These are phyloP conservation scores for Artibeus jamaicensis DNA, from an alignment of 2,797 vertebrate species.

Conservation along the genomic window DNA sequence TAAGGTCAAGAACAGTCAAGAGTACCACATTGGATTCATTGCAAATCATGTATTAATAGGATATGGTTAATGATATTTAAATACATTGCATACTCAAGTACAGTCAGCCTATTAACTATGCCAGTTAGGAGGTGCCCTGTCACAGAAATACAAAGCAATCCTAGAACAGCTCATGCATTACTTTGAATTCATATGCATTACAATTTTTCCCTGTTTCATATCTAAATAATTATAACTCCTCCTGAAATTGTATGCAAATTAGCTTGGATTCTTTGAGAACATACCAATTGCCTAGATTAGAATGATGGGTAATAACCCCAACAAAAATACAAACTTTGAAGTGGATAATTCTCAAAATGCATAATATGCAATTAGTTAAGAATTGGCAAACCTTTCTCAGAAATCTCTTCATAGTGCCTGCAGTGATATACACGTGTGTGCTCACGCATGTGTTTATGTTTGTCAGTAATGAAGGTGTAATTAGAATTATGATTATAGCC, in stretches of 20 bases:
- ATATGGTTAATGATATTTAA: constrained; percentile 48
- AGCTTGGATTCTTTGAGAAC: constrained; percentile 26
- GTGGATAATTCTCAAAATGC: background rate
- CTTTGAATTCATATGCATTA: constrained; percentile 43
- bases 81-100: constrained; percentile 34
- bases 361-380: background rate
- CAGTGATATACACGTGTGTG: background rate
- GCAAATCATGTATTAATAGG: background rate
- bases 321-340: constrained; percentile 17
- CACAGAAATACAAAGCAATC: constrained; percentile 32
- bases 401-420: background rate
- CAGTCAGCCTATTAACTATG: constrained; percentile 32
- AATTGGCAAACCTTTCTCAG: background rate
- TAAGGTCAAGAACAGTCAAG: background rate
- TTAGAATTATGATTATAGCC: background rate
- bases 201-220: constrained; percentile 31
- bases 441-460: background rate
- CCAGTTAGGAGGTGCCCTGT: constrained; percentile 20
- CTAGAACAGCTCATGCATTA: constrained; percentile 28
- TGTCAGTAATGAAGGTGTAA: background rate
- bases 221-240: constrained; percentile 57
- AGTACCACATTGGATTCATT: background rate
- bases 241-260: constrained; percentile 54
- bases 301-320: constrained; percentile 12
- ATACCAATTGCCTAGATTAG: constrained; percentile 42